Evolutionary conservation across 2,113 vertebrate genomes (phyloP), one percentile per base, ranked within the genome.

Genomic region (Aleadryas rufinucha): DNA sequence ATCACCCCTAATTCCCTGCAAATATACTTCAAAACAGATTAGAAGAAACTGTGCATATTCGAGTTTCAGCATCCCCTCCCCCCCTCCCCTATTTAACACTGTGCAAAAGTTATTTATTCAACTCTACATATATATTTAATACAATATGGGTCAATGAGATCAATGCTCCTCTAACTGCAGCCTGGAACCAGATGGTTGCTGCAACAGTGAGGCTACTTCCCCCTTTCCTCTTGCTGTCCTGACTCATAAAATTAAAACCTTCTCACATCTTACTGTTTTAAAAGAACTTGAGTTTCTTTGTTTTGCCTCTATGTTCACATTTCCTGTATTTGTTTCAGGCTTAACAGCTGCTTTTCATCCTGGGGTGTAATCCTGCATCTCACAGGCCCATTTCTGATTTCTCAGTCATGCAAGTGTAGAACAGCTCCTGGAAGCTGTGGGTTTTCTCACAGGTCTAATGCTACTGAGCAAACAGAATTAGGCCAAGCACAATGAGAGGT

Each of bases 1-100:
- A 94, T 93, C 95, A 94, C 96, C 93, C 88, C 96, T 68, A 71
- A 81, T 95, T 96, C 93, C 92, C 96, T 97, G 96, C 96, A 97
- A 97, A 87, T 93, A 95, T 84, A 95, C 74, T 95, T 97, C 90
- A 91, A 75, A 97, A 96, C 85, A 94, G 88, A 84, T 87, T 91
- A 96, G 94, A 96, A 97, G 93, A 93, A 97, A 94, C 90, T 94
- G 87, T 95, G 94, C 89, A 96, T 93, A 96, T 96, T 89, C 0
- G 93, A 92, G 84, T 92, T 84, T 87, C 85, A 78, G 23, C 44
- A 56, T 28, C 15, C 17, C 37, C 20, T 47, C 20, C 75, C 33
- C 7, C 50, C 59, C 52, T 27, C 28, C 47, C 59, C 78, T 54
- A 41, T 47, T 95, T 97, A 97, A 97, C 95, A 97, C 95, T 97